phyloP scores from a whole-genome alignment of 2,888 invertebrate species.

The Netelia inedita region DNA sequence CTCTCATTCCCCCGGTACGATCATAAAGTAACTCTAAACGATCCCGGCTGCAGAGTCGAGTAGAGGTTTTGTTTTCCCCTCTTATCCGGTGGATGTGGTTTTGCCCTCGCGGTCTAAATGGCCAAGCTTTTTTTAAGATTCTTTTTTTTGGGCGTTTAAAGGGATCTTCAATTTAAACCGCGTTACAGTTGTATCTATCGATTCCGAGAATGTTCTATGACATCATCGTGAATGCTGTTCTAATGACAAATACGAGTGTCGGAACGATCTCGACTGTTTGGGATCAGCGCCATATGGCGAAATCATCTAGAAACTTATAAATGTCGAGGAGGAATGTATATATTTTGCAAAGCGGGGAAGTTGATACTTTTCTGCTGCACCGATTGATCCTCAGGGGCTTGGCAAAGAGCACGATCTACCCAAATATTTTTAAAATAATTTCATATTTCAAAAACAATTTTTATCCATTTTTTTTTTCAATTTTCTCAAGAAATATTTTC shows the following conservation, averaged over 20 bases:
- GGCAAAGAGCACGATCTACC: background rate
- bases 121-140: background rate
- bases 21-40: slow-evolving; percentile 49
- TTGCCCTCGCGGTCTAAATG: slow-evolving; percentile 27
- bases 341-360: background rate
- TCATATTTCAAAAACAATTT: no score
- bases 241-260: slow-evolving; percentile 42
- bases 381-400: background rate
- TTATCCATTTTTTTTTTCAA: no score
- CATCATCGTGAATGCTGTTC: slow-evolving; percentile 39
- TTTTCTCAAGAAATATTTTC: background rate
- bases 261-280: slow-evolving; percentile 24
- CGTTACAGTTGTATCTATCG: background rate
- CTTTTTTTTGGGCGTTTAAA: background rate
- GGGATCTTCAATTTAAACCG: background rate
- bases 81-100: slow-evolving; percentile 54
- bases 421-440: no score
- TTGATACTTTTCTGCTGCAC: background rate
- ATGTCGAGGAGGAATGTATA: background rate
- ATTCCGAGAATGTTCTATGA: slow-evolving; percentile 4
- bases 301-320: slow-evolving; percentile 40
- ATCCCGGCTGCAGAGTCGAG: slow-evolving; percentile 44
- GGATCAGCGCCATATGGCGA: slow-evolving; percentile 52
- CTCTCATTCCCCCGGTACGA: slow-evolving; percentile 53
- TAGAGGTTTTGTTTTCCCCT: slow-evolving; percentile 37